These are phyloP conservation scores for Melanotaenia maccullochi DNA, from an alignment of 2,797 vertebrate species.

Conservation along the genomic window DNA sequence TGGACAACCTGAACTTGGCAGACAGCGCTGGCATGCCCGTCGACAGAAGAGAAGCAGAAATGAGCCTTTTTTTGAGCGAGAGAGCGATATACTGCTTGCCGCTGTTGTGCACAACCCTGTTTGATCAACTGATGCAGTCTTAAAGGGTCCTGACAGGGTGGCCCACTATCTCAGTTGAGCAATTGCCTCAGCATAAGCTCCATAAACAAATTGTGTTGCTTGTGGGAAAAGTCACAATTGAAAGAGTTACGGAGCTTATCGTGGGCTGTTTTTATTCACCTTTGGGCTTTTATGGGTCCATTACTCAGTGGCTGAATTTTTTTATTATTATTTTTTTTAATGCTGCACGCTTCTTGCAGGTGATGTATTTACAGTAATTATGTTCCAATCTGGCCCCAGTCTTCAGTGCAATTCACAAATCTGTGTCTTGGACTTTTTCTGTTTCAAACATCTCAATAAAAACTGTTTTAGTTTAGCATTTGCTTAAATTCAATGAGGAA, in stretches of 20 bases:
- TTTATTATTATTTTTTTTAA: slow-evolving; percentile 36
- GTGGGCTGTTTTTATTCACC: slow-evolving; percentile 66
- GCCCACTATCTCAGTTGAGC: slow-evolving; percentile 63
- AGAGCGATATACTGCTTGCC: slow-evolving; percentile 24
- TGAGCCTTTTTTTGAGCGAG: slow-evolving; percentile 20
- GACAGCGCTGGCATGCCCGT: slow-evolving; percentile 40
- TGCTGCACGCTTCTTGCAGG: slow-evolving; percentile 68
- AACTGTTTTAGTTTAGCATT: slow-evolving; percentile 33
- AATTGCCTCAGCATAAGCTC: slow-evolving; percentile 65
- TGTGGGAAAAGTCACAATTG: slow-evolving; percentile 51
- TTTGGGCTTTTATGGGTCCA: slow-evolving; percentile 69
- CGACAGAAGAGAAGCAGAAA: slow-evolving; percentile 46
- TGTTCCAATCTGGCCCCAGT: slow-evolving; percentile 61
- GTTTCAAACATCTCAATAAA: slow-evolving; percentile 53
- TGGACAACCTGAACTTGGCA: slow-evolving; percentile 68
- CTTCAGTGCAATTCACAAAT: slow-evolving; percentile 57
- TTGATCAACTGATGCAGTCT: slow-evolving; percentile 68
- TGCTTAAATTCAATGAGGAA: slow-evolving; percentile 32
- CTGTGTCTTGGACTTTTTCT: slow-evolving; percentile 57
- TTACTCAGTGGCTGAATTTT: slow-evolving; percentile 68
- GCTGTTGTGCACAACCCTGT: slow-evolving; percentile 38
- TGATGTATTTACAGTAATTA: slow-evolving; percentile 78
- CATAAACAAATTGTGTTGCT: slow-evolving; percentile 72
- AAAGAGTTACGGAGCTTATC: slow-evolving; percentile 64
- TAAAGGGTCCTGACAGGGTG: slow-evolving; percentile 70